Conservation (phyloP, 1,140 invertebrate species). For the Magallana angulata region DNA sequence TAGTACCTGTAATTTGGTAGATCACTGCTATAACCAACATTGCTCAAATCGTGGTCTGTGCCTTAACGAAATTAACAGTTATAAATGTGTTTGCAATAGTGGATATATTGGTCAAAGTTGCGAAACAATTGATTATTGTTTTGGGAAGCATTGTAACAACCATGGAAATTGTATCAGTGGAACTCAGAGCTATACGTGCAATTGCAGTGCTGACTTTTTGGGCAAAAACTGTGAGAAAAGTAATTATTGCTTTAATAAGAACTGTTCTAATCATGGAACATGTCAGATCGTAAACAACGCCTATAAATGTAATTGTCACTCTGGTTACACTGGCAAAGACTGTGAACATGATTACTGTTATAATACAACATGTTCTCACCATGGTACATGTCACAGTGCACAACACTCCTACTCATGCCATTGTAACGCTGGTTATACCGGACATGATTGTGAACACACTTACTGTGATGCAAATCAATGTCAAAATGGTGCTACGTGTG, state of each 20-base stretch:
- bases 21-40: no score
- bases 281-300: background rate
- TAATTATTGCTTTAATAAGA: background rate
- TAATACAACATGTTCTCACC: conserved; percentile 6
- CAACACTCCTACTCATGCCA: background rate
- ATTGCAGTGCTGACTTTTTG: background rate
- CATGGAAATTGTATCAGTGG: no score
- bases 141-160: background rate
- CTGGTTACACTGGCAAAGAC: background rate
- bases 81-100: background rate
- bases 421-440: background rate
- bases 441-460: background rate
- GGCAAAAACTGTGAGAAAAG: conserved; percentile 18
- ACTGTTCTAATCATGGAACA: conserved; percentile 1
- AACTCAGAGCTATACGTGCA: no score
- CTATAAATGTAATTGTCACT: background rate
- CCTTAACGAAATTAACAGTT: background rate
- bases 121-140: background rate
- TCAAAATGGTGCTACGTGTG: background rate
- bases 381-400: conserved; percentile 12
- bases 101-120: background rate
- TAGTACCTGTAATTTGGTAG: background rate
- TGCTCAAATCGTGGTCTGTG: background rate
- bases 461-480: background rate
- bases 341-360: conserved; percentile 25